These are phyloP conservation scores for Phocoena phocoena DNA, from an alignment of 2,113 vertebrate genomes.

Conservation along the genomic window DNA sequence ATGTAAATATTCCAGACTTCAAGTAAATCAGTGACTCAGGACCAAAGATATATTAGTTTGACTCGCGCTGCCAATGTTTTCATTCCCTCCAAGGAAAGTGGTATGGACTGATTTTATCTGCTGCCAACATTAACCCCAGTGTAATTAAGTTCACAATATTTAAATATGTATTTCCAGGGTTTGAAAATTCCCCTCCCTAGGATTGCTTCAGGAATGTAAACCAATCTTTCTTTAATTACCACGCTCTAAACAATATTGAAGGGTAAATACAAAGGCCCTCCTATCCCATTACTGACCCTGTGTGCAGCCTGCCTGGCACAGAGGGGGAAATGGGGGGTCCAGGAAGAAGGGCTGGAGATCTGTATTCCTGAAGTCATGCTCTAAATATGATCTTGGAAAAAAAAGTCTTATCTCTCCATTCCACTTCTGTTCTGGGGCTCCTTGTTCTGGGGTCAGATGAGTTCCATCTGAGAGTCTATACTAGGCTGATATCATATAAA, in stretches of 20 bases:
- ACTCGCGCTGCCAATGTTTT: slow-evolving; percentile 30
- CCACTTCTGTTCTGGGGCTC: not conserved
- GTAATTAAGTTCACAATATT: slow-evolving; percentile 43
- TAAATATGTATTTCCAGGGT: not conserved
- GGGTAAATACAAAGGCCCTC: not conserved
- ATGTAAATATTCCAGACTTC: slow-evolving; percentile 60
- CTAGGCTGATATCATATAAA: not conserved
- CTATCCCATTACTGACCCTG: not conserved
- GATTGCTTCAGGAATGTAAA: slow-evolving; percentile 13
- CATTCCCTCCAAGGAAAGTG: slow-evolving; percentile 42
- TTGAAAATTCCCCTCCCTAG: not conserved
- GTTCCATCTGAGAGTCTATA: not conserved
- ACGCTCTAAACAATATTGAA: not conserved
- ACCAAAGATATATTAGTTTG: slow-evolving; percentile 46
- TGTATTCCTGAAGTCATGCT: not conserved
- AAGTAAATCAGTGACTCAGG: slow-evolving; percentile 44
- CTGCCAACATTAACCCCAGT: not conserved
- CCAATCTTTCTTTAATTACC: not conserved
- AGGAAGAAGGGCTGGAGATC: not conserved
- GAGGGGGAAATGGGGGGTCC: not conserved
- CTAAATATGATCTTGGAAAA: not conserved
- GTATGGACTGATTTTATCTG: slow-evolving; percentile 42
- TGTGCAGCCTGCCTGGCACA: not conserved
- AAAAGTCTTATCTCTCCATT: not conserved
- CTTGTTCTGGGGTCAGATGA: not conserved